Evolutionary conservation across 2,888 invertebrate species (phyloP).

Genomic region (Agrilus mali): DNA sequence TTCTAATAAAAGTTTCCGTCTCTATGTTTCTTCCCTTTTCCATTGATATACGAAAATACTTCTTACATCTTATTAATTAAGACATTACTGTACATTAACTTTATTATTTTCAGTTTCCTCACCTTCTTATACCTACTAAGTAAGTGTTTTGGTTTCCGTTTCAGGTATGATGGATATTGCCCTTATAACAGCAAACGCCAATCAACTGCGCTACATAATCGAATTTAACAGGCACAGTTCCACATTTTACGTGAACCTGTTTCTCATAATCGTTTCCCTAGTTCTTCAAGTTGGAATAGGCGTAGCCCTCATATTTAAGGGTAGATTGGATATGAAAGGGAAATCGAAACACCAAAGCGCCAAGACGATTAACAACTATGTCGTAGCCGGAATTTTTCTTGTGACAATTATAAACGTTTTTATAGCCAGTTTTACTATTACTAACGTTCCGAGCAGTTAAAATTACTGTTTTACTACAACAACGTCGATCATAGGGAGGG

Average conservation of each 20-base stretch:
- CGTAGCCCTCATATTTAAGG: constrained; percentile 45
- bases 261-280: constrained; percentile 45
- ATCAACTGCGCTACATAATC: constrained; percentile 52
- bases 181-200: constrained; percentile 55
- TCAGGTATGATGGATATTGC: constrained; percentile 59
- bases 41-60: no score
- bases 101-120: no score
- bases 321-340: constrained; percentile 40
- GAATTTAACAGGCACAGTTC: constrained; percentile 44
- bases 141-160: constrained; percentile 3
- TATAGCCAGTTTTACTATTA: constrained; percentile 49
- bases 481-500: no score
- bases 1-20: no score
- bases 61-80: no score
- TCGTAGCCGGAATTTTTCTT: constrained; percentile 50
- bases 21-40: no score
- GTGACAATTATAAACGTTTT: constrained; percentile 58
- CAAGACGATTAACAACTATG: constrained; percentile 45
- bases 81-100: no score
- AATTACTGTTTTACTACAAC: no score
- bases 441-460: constrained; percentile 3
- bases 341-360: constrained; percentile 37
- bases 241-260: constrained; percentile 44
- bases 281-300: constrained; percentile 51
- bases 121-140: no score